Evolutionary conservation across 2,797 vertebrate species (phyloP).

Genomic region (Onychomys arenicola): DNA sequence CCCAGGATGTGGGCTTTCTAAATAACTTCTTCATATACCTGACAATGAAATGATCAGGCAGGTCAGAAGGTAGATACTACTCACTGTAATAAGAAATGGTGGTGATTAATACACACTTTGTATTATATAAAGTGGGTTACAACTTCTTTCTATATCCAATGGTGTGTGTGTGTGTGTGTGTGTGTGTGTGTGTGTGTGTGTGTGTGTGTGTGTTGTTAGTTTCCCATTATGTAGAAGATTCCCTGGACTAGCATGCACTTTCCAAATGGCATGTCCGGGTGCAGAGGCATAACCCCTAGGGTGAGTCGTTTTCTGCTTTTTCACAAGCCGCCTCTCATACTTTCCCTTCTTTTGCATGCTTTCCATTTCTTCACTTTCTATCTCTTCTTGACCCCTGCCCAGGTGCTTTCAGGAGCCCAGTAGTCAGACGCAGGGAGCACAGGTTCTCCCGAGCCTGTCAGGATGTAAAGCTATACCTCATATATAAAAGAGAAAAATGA

Average conservation of each 20-base stretch:
- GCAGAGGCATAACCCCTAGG: not conserved
- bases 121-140: too few relatives aligned
- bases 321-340: not conserved
- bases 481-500: not conserved
- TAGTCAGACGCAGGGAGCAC: not conserved
- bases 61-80: not conserved
- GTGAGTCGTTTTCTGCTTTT: not conserved
- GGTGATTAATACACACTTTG: not conserved
- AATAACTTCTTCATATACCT: not conserved
- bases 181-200: not conserved
- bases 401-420: not conserved
- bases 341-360: not conserved
- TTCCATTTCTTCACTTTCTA: not conserved
- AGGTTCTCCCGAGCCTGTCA: not conserved
- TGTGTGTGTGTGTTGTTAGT: not conserved
- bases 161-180: not conserved
- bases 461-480: not conserved
- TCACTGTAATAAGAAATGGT: not conserved
- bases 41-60: not conserved
- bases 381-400: not conserved
- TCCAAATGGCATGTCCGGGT: not conserved
- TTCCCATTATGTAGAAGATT: not conserved
- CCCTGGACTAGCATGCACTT: not conserved
- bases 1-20: not conserved
- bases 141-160: too few relatives aligned